phyloP scores from a whole-genome alignment of 1,140 invertebrate genomes.

The Neodiprion pinetum region DNA sequence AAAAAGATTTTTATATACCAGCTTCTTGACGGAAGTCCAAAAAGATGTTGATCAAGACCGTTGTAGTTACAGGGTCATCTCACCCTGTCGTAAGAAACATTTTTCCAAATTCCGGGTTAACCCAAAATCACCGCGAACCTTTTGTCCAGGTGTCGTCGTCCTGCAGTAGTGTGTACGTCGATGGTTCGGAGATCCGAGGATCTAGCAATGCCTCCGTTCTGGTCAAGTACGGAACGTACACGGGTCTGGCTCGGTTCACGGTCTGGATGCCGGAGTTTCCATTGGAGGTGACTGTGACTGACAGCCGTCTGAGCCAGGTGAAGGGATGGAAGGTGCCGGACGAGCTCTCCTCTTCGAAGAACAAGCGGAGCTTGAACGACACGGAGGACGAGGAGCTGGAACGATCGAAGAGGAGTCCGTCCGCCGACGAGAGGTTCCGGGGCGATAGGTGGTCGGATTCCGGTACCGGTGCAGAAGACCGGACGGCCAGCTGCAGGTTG shows the following conservation, averaged over 20 bases:
- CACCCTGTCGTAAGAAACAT: background rate
- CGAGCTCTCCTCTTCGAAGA: constrained; percentile 64
- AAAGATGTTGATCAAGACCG: too few species aligned
- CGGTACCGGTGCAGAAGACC: constrained; percentile 58
- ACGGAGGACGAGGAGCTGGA: constrained; percentile 28
- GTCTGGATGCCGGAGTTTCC: constrained; percentile 98
- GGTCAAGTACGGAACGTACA: constrained; percentile 93
- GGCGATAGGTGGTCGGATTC: constrained; percentile 61
- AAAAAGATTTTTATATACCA: too few species aligned
- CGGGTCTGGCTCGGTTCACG: constrained; percentile 85
- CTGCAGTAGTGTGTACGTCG: constrained; percentile 95
- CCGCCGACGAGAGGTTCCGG: constrained; percentile 36
- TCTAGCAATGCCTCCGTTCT: constrained; percentile 93
- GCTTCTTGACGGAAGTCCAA: too few species aligned
- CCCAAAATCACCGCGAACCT: constrained; percentile 16
- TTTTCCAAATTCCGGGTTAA: background rate
- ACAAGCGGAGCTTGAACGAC: constrained; percentile 54
- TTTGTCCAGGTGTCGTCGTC: constrained; percentile 86
- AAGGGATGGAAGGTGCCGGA: constrained; percentile 89
- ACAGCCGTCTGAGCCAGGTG: constrained; percentile 89
- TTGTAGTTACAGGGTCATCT: background rate
- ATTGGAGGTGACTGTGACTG: constrained; percentile 86
- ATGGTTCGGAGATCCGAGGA: constrained; percentile 94
- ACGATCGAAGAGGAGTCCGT: constrained; percentile 32
- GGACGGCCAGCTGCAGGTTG: constrained; percentile 71